phyloP scores from a whole-genome alignment of 2,113 vertebrate genomes.

The Tupaia chinensis region DNA sequence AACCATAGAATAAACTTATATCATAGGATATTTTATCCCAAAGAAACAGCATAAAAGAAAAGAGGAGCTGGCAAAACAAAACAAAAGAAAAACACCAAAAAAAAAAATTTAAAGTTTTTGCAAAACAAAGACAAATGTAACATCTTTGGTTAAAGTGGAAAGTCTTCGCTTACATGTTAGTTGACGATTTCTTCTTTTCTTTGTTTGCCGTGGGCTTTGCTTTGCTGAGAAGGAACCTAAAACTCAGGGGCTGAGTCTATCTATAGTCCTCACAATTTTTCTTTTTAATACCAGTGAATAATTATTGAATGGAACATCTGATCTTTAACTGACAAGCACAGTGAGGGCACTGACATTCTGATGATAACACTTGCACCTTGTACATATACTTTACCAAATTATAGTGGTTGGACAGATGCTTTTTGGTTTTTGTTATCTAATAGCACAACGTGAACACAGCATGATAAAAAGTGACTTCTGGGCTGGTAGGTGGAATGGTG shows the following conservation, averaged over 20 bases:
- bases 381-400: neutral
- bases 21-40: neutral
- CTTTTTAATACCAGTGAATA: neutral
- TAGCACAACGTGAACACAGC: neutral
- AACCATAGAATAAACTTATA: neutral
- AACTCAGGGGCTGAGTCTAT: neutral
- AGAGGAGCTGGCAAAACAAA: too few relatives aligned
- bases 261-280: neutral
- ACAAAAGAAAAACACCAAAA: too few relatives aligned
- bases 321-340: neutral
- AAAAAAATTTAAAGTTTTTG: neutral
- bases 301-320: constrained; percentile 9
- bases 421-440: neutral
- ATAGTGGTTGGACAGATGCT: neutral
- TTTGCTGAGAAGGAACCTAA: neutral
- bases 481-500: too few relatives aligned
- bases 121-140: neutral
- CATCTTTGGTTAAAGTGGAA: neutral
- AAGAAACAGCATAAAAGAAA: neutral
- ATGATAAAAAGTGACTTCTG: neutral
- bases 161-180: neutral
- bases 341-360: neutral
- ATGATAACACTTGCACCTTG: neutral
- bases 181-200: neutral
- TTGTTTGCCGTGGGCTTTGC: neutral